Evolutionary conservation across 2,888 invertebrate genomes (phyloP).

Genomic region (Aplocera efformata): DNA sequence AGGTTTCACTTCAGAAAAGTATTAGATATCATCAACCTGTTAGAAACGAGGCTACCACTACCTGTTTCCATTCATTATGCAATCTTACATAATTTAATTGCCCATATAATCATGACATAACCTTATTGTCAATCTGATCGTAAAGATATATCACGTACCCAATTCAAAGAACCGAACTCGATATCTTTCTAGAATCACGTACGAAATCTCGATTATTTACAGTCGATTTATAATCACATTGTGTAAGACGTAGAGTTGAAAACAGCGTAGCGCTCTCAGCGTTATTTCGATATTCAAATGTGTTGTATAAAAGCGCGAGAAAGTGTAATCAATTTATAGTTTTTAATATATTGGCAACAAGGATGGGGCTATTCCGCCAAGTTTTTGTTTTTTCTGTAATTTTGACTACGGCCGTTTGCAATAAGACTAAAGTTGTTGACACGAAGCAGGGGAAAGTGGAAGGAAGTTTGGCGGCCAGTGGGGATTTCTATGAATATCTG

Average conservation of each 20-base stretch:
- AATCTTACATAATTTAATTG: too few species aligned
- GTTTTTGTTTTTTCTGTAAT: conserved; percentile 37
- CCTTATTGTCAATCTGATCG: too few species aligned
- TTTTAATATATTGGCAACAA: conserved; percentile 25
- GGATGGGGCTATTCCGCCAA: conserved; percentile 37
- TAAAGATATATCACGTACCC: conserved; percentile 22
- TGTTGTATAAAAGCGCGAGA: conserved; percentile 33
- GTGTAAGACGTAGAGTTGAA: too few species aligned
- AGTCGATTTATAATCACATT: too few species aligned
- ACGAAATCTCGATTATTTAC: not conserved
- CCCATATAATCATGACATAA: conserved; percentile 1
- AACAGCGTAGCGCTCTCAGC: too few species aligned
- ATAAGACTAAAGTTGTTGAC: conserved; percentile 47
- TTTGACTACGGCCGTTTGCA: conserved; percentile 19
- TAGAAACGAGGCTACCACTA: too few species aligned
- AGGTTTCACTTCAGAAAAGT: too few species aligned
- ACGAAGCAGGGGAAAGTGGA: conserved; percentile 64
- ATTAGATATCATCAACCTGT: too few species aligned
- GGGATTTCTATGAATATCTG: conserved; percentile 60
- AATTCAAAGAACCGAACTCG: conserved; percentile 14
- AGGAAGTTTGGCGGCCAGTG: conserved; percentile 53
- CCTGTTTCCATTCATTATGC: too few species aligned
- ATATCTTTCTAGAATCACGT: conserved; percentile 18
- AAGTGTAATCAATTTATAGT: conserved; percentile 25
- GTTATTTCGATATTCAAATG: too few species aligned